Percentiles rank a stretch among this genome's conserved stretches.
These are phyloP conservation scores for Malacoctenus gilli DNA, from an alignment of 2,797 vertebrate genomes.

Conservation along the genomic window DNA sequence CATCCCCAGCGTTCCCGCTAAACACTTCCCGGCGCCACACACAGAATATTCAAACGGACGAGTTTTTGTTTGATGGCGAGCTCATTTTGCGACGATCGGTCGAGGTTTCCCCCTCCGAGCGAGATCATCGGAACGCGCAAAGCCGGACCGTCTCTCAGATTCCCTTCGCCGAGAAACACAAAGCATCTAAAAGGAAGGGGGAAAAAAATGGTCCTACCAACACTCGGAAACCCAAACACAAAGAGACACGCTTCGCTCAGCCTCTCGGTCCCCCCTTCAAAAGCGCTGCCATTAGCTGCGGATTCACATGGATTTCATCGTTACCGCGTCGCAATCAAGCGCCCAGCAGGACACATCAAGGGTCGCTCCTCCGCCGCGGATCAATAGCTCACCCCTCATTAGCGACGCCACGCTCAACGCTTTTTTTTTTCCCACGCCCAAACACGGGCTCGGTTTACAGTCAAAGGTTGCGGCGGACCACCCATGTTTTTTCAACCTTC, in stretches of 20 bases:
- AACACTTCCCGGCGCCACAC: background rate
- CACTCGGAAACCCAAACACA: background rate
- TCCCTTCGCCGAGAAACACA: background rate
- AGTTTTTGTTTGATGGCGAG: background rate
- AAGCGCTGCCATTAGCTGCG: conserved; percentile 8
- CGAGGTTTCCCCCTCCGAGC: no score
- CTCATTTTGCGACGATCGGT: background rate
- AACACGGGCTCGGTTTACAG: conserved; percentile 15
- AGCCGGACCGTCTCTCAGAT: no score
- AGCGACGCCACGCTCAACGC: conserved; percentile 11
- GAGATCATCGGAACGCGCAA: no score
- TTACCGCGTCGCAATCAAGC: conserved; percentile 21
- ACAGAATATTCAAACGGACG: background rate
- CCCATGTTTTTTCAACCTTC: conserved; percentile 1
- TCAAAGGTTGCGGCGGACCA: conserved; percentile 12
- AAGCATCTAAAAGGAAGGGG: background rate
- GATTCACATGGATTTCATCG: conserved; percentile 30
- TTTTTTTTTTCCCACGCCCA: conserved; percentile 3
- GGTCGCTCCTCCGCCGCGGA: conserved; percentile 24
- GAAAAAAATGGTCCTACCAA: background rate
- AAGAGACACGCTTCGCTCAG: no score
- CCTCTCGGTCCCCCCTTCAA: background rate
- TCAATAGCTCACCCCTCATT: conserved; percentile 53
- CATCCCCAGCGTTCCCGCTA: background rate
- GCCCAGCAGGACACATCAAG: conserved; percentile 26